Conservation (phyloP, 2,113 vertebrate genomes). For the Poeciliopsis occidentalis region DNA sequence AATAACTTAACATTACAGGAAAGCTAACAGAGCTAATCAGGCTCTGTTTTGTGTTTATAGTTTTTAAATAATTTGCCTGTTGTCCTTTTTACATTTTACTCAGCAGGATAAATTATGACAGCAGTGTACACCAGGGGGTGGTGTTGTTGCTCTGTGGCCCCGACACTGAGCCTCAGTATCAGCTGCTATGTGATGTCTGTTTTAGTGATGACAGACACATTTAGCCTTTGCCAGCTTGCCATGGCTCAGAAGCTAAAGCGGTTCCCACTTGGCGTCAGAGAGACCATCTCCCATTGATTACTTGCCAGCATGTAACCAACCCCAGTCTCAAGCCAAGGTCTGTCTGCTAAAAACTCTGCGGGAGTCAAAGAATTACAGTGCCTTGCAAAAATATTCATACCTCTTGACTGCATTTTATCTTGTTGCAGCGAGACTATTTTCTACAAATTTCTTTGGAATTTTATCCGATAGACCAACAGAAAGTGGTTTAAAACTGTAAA, state of each 20-base stretch:
- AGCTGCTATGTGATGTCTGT: constrained; percentile 44
- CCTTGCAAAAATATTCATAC: too few species aligned
- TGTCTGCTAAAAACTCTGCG: not conserved
- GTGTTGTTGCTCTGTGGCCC: not conserved
- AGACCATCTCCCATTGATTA: not conserved
- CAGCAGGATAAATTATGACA: too few species aligned
- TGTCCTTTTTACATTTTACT: too few species aligned
- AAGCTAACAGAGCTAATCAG: too few species aligned
- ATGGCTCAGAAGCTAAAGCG: constrained; percentile 19
- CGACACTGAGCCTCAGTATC: constrained; percentile 10
- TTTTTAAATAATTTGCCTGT: too few species aligned
- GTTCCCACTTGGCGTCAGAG: not conserved
- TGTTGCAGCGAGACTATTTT: too few species aligned
- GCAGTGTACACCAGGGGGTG: not conserved
- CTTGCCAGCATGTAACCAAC: not conserved
- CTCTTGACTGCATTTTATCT: too few species aligned
- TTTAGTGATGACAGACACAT: constrained; percentile 14
- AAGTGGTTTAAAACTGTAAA: too few species aligned
- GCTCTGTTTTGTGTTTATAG: too few species aligned
- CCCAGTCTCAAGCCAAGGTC: not conserved
- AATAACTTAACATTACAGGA: too few species aligned
- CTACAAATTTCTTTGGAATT: too few species aligned
- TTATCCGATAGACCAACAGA: too few species aligned
- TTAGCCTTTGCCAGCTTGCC: constrained; percentile 12
- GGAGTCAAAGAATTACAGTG: not conserved